A percentile compares a stretch with the other conserved stretches of the same genome.
Evolutionary conservation across 92 coral and sea anemone species (phyloP).

Genomic region (Parazoanthus swiftii): DNA sequence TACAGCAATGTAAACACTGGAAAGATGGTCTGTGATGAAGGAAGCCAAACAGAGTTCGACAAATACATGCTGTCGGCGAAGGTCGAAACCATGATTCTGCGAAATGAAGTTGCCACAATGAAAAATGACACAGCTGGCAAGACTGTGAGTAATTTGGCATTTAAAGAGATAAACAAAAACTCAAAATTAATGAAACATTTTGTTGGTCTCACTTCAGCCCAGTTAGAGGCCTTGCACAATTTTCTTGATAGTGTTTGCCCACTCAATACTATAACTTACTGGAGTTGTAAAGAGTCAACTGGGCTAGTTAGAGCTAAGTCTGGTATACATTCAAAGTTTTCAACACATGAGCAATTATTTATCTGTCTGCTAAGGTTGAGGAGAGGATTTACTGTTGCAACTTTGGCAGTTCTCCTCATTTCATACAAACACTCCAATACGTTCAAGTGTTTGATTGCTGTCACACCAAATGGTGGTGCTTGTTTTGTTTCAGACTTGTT

Average conservation of each 20-base stretch:
- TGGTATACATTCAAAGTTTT: constrained; percentile 37
- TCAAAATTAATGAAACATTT: constrained; percentile 55
- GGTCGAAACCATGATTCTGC: constrained; percentile 46
- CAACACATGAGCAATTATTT: constrained; percentile 43
- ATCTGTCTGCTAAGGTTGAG: constrained; percentile 57
- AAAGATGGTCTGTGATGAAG: background rate
- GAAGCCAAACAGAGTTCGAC: background rate
- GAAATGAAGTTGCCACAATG: constrained; percentile 34
- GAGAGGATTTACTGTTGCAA: constrained; percentile 52
- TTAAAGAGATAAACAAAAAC: constrained; percentile 41
- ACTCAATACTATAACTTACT: constrained; percentile 41
- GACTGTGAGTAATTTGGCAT: constrained; percentile 48
- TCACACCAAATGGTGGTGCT: no score
- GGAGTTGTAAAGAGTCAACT: constrained; percentile 40
- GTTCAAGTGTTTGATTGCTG: no score
- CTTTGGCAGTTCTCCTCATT: constrained; percentile 42
- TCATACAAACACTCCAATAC: no score
- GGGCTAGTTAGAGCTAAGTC: background rate
- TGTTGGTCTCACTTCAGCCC: constrained; percentile 55
- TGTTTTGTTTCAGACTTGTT: no score
- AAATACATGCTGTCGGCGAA: constrained; percentile 43
- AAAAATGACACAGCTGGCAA: constrained; percentile 4
- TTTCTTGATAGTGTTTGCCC: constrained; percentile 57
- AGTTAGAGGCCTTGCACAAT: constrained; percentile 45
- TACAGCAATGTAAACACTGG: no score